These are phyloP conservation scores for Steinernema carpocapsae DNA, from an alignment of 2,888 invertebrate genomes.

Conservation along the genomic window DNA sequence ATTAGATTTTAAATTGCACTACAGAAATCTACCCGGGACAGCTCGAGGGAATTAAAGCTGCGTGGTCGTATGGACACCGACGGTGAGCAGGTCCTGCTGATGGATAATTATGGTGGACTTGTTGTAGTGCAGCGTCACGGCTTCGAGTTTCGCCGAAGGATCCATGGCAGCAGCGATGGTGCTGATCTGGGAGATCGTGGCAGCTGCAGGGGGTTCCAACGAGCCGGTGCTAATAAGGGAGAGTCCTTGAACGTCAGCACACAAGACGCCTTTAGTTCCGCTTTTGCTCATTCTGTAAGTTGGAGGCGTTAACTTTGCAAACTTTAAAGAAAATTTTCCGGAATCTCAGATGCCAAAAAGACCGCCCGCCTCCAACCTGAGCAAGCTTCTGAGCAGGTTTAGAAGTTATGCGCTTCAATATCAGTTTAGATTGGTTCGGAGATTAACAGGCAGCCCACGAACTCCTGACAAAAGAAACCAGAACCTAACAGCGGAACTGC, in stretches of 20 bases:
- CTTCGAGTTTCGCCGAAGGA: background rate
- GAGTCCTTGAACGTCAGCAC: conserved; percentile 7
- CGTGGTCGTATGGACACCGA: background rate
- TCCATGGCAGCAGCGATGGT: background rate
- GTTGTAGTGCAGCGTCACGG: conserved; percentile 23
- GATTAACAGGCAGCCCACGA: no score
- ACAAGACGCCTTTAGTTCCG: conserved; percentile 11
- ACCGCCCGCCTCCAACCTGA: no score
- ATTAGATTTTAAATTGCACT: background rate
- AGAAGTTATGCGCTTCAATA: no score
- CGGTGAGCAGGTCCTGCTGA: background rate
- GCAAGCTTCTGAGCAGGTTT: no score
- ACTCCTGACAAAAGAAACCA: no score
- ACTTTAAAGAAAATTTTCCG: no score
- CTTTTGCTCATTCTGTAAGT: background rate
- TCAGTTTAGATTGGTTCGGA: no score
- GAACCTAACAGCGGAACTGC: no score
- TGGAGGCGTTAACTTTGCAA: no score
- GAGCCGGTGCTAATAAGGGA: background rate
- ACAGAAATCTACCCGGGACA: no score
- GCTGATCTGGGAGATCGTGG: background rate
- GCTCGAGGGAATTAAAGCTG: no score
- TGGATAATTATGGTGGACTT: conserved; percentile 14
- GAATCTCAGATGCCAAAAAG: no score
- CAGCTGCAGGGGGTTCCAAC: background rate